Percentiles rank a stretch among this genome's conserved stretches.
phyloP scores from a whole-genome alignment of 2,888 invertebrate species.

The Dermolepida albohirtum region DNA sequence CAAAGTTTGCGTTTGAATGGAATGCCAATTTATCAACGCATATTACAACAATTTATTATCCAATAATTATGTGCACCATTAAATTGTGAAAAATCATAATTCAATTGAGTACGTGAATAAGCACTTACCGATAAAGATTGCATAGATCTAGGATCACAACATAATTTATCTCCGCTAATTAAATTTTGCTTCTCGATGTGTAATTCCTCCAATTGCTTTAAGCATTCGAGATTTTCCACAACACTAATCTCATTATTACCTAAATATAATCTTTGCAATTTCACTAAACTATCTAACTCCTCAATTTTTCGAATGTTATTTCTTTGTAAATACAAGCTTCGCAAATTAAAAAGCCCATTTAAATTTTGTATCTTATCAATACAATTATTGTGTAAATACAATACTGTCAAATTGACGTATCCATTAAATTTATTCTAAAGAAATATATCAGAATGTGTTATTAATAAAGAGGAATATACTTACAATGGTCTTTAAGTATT shows the following conservation, averaged over 20 bases:
- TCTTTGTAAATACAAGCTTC: constrained; percentile 81
- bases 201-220: constrained; percentile 73
- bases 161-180: constrained; percentile 69
- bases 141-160: constrained; percentile 76
- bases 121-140: constrained; percentile 9
- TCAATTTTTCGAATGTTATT: constrained; percentile 82
- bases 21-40: too few species aligned
- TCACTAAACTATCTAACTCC: constrained; percentile 74
- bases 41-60: too few species aligned
- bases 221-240: constrained; percentile 75
- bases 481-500: constrained; percentile 70
- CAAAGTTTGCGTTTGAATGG: too few species aligned
- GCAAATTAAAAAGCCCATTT: constrained; percentile 67
- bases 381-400: constrained; percentile 74
- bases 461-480: constrained; percentile 56
- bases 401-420: constrained; percentile 69
- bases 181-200: constrained; percentile 77
- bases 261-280: constrained; percentile 82
- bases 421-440: constrained; percentile 60
- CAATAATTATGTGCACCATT: too few species aligned
- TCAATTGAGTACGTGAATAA: too few species aligned
- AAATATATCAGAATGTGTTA: not conserved
- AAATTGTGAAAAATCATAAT: too few species aligned
- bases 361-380: constrained; percentile 71
- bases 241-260: constrained; percentile 77